phyloP scores from a whole-genome alignment of 2,113 vertebrate species.

The Nannobrachium achirus region DNA sequence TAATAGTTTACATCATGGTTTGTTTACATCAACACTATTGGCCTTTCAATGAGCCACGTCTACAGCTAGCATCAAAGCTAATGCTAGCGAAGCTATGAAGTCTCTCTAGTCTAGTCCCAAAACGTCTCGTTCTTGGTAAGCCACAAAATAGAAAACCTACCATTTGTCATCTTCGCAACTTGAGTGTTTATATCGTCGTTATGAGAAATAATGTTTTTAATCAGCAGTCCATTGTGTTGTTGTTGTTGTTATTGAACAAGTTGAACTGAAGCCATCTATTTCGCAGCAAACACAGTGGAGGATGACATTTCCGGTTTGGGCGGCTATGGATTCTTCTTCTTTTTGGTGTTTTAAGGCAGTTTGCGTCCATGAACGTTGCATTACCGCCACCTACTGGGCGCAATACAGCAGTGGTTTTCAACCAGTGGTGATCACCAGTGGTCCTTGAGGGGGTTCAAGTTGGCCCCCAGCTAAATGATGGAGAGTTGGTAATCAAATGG shows the following conservation, averaged over 20 bases:
- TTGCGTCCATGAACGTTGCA: neutral
- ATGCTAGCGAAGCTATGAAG: constrained; percentile 37
- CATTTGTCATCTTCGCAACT: constrained; percentile 78
- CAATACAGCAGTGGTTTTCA: too few species aligned
- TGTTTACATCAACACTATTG: neutral
- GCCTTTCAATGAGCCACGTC: constrained; percentile 70
- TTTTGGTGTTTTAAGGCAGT: constrained; percentile 9
- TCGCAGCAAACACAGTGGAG: neutral
- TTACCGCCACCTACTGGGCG: constrained; percentile 47
- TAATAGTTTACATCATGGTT: too few species aligned
- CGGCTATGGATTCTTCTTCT: constrained; percentile 27
- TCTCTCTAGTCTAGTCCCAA: neutral
- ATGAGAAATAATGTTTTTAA: constrained; percentile 11
- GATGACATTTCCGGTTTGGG: constrained; percentile 63
- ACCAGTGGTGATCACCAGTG: too few species aligned
- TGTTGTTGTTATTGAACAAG: constrained; percentile 21
- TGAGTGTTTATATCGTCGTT: constrained; percentile 26
- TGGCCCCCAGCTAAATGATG: too few species aligned
- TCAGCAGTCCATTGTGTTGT: constrained; percentile 44
- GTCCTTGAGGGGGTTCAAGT: too few species aligned
- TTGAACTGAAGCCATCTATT: neutral
- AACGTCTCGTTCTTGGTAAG: neutral
- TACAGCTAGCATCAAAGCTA: constrained; percentile 49
- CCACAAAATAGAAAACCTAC: constrained; percentile 51
- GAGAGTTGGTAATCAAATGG: too few species aligned